phyloP scores from a whole-genome alignment of 2,888 invertebrate species.

The Furcula furcula region DNA sequence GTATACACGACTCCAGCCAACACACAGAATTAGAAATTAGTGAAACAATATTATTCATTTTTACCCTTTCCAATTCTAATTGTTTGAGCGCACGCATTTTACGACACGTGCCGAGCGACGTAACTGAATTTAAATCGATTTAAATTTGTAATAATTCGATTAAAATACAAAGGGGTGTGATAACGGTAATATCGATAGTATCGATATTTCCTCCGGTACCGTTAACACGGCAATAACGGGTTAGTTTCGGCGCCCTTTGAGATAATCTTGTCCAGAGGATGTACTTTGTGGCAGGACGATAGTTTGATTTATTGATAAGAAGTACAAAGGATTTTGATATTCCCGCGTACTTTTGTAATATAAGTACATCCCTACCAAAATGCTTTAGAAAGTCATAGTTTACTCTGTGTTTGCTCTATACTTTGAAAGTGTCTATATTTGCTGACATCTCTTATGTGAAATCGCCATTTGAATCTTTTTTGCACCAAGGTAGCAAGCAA shows the following conservation, averaged over 20 bases:
- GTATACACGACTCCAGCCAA: slow-evolving; percentile 67
- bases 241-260: slow-evolving; percentile 16
- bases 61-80: slow-evolving; percentile 74
- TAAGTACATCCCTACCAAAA: too few relatives aligned
- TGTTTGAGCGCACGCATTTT: slow-evolving; percentile 62
- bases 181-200: slow-evolving; percentile 44
- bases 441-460: too few relatives aligned
- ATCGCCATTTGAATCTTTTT: too few relatives aligned
- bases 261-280: slow-evolving; percentile 17
- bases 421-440: too few relatives aligned
- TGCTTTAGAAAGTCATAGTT: too few relatives aligned
- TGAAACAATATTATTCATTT: slow-evolving; percentile 68
- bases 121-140: slow-evolving; percentile 62
- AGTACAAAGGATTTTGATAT: slow-evolving; percentile 8
- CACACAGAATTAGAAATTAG: slow-evolving; percentile 72
- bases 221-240: slow-evolving; percentile 20
- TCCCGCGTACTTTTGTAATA: too few relatives aligned
- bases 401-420: too few relatives aligned
- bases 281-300: slow-evolving; percentile 14
- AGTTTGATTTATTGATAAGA: slow-evolving; percentile 18
- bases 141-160: slow-evolving; percentile 49
- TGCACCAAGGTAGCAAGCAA: too few relatives aligned
- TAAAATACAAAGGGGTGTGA: slow-evolving; percentile 53
- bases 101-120: slow-evolving; percentile 58
- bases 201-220: slow-evolving; percentile 35